These are phyloP conservation scores for Ormyrus rosae DNA, from an alignment of 2,888 invertebrate species.

Conservation along the genomic window DNA sequence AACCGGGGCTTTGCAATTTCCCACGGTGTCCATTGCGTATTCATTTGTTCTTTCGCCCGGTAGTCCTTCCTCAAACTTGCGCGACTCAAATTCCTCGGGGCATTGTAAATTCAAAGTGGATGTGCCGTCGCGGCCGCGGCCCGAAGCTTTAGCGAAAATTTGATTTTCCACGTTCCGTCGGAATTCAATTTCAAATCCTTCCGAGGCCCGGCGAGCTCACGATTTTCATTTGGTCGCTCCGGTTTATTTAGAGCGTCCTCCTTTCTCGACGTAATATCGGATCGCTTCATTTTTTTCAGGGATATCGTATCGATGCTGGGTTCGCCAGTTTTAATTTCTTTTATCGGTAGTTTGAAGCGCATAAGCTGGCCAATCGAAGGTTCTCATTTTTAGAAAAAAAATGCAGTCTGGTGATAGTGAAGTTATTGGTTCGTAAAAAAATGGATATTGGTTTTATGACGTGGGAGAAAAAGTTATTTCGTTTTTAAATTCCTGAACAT, in stretches of 20 bases:
- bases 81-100: conserved; percentile 37
- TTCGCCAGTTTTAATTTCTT: no score
- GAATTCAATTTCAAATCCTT: conserved; percentile 16
- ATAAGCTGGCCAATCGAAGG: no score
- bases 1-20: conserved; percentile 54
- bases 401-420: no score
- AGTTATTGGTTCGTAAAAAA: no score
- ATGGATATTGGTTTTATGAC: no score
- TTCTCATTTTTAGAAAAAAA: no score
- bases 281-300: no score
- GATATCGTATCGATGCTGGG: no score
- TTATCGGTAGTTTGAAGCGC: no score
- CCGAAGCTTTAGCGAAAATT: conserved; percentile 34
- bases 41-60: conserved; percentile 57
- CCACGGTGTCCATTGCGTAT: conserved; percentile 65
- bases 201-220: background rate
- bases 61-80: conserved; percentile 42
- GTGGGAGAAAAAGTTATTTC: no score
- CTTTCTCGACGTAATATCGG: no score
- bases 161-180: conserved; percentile 27
- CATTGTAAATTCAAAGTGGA: conserved; percentile 36
- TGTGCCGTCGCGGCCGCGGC: background rate
- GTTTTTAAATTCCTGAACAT: no score
- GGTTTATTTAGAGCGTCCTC: background rate
- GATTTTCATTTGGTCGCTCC: background rate